Conservation (phyloP, 2,113 vertebrate genomes). For the Amblyornis subalaris region DNA sequence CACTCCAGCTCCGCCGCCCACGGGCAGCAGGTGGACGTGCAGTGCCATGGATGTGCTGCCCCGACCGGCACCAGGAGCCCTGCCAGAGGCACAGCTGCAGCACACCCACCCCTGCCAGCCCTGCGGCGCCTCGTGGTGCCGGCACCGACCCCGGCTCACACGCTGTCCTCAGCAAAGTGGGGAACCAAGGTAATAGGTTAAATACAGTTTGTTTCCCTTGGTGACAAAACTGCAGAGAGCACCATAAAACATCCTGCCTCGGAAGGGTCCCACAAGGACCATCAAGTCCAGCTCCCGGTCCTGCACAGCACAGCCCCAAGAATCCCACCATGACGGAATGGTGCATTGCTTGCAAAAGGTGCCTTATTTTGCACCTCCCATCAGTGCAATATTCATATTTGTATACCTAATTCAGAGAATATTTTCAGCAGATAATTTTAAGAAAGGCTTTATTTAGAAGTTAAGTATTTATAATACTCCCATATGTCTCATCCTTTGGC, state of each 20-base stretch:
- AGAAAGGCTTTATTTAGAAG: background rate
- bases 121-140: fast-evolving
- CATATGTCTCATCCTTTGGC: background rate
- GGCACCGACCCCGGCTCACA: fast-evolving
- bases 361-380: background rate
- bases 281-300: background rate
- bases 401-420: background rate
- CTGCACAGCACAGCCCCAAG: background rate
- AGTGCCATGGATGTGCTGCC: background rate
- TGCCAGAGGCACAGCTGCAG: background rate
- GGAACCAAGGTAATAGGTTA: fast-evolving
- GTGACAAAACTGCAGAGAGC: background rate
- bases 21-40: background rate
- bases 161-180: fast-evolving
- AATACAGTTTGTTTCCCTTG: background rate
- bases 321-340: background rate
- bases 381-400: background rate
- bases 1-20: fast-evolving
- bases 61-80: background rate
- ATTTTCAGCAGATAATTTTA: background rate
- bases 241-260: background rate
- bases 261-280: background rate
- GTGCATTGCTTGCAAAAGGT: background rate
- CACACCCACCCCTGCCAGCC: fast-evolving
- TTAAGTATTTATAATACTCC: background rate